These are phyloP conservation scores for Calyptomena viridis DNA, from an alignment of 2,113 vertebrate species.

Conservation along the genomic window DNA sequence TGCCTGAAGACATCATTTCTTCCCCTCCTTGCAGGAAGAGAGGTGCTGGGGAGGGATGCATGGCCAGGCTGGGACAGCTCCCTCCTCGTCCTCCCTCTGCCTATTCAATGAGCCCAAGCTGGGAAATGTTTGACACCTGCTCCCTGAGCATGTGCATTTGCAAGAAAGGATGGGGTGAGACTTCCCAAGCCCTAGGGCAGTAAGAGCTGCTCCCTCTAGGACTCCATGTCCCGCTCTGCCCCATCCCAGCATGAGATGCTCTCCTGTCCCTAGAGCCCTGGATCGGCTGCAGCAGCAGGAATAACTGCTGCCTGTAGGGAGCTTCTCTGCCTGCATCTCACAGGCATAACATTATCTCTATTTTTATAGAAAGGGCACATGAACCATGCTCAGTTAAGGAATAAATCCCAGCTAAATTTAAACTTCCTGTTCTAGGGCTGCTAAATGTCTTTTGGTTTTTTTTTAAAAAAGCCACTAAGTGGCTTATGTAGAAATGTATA, in stretches of 20 bases:
- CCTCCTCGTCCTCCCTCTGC: background rate
- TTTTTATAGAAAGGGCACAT: slow-evolving; percentile 24
- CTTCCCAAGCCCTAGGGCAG: background rate
- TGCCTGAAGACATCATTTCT: background rate
- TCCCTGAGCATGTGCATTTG: background rate
- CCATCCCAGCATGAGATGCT: accelerated
- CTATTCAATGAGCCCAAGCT: accelerated
- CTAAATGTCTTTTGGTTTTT: background rate
- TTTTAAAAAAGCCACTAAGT: background rate
- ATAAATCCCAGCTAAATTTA: slow-evolving; percentile 59
- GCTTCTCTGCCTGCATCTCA: background rate
- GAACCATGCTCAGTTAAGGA: slow-evolving; percentile 1
- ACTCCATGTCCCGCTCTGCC: accelerated
- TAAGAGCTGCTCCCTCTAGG: background rate
- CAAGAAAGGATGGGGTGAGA: background rate
- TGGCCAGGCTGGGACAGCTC: background rate
- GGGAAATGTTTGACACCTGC: background rate
- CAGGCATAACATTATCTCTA: slow-evolving; percentile 32
- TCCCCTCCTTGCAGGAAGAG: background rate
- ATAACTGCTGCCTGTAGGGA: background rate
- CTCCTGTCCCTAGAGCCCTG: background rate
- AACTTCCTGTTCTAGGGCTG: slow-evolving; percentile 43
- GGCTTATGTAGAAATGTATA: background rate
- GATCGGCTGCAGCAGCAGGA: background rate
- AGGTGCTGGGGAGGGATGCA: background rate